These are phyloP conservation scores for Melanerpes aurifrons DNA, from an alignment of 2,113 vertebrate species.

Conservation along the genomic window DNA sequence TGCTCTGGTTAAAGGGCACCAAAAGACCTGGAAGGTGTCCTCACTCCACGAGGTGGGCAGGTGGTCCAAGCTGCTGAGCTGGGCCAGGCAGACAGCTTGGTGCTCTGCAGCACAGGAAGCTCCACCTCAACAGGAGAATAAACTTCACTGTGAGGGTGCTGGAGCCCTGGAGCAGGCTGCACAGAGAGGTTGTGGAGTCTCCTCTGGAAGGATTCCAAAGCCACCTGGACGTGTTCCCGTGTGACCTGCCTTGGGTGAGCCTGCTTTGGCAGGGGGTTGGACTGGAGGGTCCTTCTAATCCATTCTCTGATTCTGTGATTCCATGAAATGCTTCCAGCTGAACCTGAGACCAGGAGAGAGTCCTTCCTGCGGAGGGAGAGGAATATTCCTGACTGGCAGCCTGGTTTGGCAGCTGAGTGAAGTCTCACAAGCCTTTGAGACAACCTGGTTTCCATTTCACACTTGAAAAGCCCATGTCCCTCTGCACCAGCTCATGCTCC, in stretches of 20 bases:
- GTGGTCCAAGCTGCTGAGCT: neutral
- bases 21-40: neutral
- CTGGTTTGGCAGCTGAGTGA: neutral
- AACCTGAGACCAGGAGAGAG: neutral
- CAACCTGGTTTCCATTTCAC: neutral
- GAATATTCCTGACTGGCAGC: neutral
- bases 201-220: too few species aligned
- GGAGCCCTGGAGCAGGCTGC: too few species aligned
- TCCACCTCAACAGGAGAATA: too few species aligned
- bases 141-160: too few species aligned
- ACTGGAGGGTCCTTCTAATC: too few species aligned
- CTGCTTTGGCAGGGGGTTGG: too few species aligned
- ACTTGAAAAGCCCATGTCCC: neutral
- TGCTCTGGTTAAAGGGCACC: neutral
- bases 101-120: too few species aligned
- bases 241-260: too few species aligned
- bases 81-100: accelerated
- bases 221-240: too few species aligned
- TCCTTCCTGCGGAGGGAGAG: neutral
- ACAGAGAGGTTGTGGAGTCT: too few species aligned
- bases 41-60: neutral
- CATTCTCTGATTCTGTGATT: too few species aligned
- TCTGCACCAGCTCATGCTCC: accelerated
- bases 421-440: neutral
- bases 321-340: neutral